Percentiles rank a stretch among this genome's conserved stretches.
Evolutionary conservation across 2,888 invertebrate genomes (phyloP).

Genomic region (Apantesis nais): DNA sequence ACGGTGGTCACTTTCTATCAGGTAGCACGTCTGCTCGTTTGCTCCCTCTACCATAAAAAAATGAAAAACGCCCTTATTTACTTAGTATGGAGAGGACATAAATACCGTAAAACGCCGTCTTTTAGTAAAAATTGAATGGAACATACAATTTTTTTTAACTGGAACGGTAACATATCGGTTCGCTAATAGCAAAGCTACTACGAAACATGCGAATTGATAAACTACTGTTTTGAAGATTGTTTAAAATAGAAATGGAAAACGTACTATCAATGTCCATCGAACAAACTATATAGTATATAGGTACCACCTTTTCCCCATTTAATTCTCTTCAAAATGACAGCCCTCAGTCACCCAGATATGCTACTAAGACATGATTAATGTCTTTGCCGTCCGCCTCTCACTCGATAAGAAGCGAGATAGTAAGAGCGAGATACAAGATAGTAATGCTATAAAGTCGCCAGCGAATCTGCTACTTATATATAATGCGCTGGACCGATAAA

Average conservation of each 20-base stretch:
- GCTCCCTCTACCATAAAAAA: no score
- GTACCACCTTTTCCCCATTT: conserved; percentile 26
- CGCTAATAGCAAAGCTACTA: no score
- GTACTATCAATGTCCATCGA: conserved; percentile 7
- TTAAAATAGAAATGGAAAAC: background rate
- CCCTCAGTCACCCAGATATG: conserved; percentile 50
- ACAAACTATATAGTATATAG: conserved; percentile 7
- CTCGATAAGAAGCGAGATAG: conserved; percentile 38
- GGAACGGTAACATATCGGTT: no score
- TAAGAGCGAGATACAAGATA: conserved; percentile 24
- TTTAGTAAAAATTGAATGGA: background rate
- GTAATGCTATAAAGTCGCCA: conserved; percentile 21
- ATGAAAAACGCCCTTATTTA: background rate
- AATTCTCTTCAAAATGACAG: conserved; percentile 40
- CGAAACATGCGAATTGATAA: no score
- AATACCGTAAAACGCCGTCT: background rate
- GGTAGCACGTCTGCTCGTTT: no score
- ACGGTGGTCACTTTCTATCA: no score
- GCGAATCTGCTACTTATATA: conserved; percentile 21
- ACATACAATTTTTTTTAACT: background rate
- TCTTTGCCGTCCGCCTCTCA: conserved; percentile 34
- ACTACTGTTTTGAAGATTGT: no score
- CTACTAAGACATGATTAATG: conserved; percentile 64
- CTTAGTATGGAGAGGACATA: background rate
- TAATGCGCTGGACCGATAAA: conserved; percentile 30